Percentiles rank a stretch among this genome's conserved stretches.
Evolutionary conservation across 2,888 invertebrate genomes (phyloP).

Genomic region (Sinhomidia bicolor): DNA sequence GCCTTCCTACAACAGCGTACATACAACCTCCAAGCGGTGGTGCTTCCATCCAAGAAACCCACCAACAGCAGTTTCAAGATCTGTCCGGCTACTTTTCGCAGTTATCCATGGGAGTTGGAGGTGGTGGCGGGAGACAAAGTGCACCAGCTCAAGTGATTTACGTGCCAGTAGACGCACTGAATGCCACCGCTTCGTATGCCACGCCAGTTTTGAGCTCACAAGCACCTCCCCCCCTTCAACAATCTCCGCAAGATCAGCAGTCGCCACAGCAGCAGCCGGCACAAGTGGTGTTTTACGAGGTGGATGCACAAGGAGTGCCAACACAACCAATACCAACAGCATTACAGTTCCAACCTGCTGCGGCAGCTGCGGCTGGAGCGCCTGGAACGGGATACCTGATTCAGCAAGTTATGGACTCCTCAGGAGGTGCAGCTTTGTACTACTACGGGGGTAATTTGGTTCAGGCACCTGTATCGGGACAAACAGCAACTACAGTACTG

Average conservation of each 20-base stretch:
- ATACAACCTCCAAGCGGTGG: not conserved
- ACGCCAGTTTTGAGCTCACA: too few relatives aligned
- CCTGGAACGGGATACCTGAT: conserved; percentile 45
- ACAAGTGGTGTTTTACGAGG: not conserved
- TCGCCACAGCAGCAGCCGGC: not conserved
- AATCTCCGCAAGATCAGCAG: conserved; percentile 42
- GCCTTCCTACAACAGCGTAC: not conserved
- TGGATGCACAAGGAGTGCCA: not conserved
- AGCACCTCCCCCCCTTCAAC: not conserved
- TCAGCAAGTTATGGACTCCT: conserved; percentile 46
- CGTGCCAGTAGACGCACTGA: conserved; percentile 50
- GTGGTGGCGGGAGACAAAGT: not conserved
- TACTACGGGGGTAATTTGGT: conserved; percentile 56
- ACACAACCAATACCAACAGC: not conserved
- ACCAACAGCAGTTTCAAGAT: conserved; percentile 51
- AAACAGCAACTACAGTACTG: not conserved
- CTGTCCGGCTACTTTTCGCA: conserved; percentile 60
- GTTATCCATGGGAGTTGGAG: not conserved
- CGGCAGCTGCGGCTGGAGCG: not conserved
- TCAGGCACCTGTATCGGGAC: too few relatives aligned
- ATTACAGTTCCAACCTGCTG: not conserved
- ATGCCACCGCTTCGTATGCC: not conserved
- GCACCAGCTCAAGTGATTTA: conserved; percentile 49
- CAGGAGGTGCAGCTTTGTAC: conserved; percentile 27
- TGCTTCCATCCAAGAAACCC: not conserved